Conservation (phyloP, 2,888 invertebrate species). For the Uloborus plumipes region DNA sequence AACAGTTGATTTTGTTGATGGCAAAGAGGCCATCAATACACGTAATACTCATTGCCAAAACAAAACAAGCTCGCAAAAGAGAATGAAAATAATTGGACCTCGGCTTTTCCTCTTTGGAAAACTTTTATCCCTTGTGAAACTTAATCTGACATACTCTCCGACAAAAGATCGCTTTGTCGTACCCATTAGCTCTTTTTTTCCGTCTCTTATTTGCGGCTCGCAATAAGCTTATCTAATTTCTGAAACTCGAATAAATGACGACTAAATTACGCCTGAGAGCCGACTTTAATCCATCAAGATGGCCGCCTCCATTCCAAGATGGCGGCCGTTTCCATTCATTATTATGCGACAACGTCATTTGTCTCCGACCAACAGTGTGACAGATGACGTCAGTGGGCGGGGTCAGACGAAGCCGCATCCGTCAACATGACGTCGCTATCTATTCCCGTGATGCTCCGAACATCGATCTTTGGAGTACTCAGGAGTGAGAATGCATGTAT, state of each 20-base stretch:
- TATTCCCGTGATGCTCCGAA: slow-evolving; percentile 41
- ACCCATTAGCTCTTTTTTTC: slow-evolving; percentile 38
- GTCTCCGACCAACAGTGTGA: slow-evolving; percentile 61
- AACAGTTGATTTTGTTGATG: too few species aligned
- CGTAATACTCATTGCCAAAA: too few species aligned
- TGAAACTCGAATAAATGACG: slow-evolving; percentile 54
- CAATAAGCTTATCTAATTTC: slow-evolving; percentile 64
- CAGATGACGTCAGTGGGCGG: slow-evolving; percentile 65
- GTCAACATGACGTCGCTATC: slow-evolving; percentile 60
- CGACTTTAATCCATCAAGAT: slow-evolving; percentile 60
- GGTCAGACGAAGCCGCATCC: slow-evolving; percentile 54
- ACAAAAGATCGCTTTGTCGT: slow-evolving; percentile 54
- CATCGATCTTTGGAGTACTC: slow-evolving; percentile 48
- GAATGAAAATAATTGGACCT: too few species aligned
- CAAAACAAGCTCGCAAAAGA: too few species aligned
- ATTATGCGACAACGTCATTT: slow-evolving; percentile 62
- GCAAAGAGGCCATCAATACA: too few species aligned
- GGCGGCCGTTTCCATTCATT: slow-evolving; percentile 48
- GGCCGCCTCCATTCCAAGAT: slow-evolving; percentile 54
- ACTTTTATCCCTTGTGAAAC: neutral
- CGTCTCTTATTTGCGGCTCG: slow-evolving; percentile 29
- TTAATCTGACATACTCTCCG: slow-evolving; percentile 31
- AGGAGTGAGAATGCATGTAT: too few species aligned
- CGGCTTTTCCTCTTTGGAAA: too few species aligned
- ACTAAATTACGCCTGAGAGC: slow-evolving; percentile 52